A percentile compares a stretch with the other conserved stretches of the same genome.
Evolutionary conservation across 1,140 invertebrate genomes (phyloP).

Genomic region (Achroia grisella): DNA sequence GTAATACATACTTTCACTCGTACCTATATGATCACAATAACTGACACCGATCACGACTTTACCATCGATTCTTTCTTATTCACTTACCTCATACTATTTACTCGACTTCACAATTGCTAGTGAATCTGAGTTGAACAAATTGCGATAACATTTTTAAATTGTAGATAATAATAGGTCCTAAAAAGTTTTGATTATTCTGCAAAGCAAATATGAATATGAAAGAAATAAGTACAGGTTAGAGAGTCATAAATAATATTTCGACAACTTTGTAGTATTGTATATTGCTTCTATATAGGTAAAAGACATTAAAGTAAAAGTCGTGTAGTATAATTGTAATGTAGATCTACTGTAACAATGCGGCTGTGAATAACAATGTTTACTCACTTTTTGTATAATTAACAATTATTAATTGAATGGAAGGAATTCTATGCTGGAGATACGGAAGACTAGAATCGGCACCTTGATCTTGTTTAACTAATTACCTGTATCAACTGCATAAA

Average conservation of each 20-base stretch:
- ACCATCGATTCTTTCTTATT: slow-evolving; percentile 23
- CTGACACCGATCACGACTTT: slow-evolving; percentile 43
- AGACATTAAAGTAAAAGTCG: too few relatives aligned
- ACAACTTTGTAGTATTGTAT: too few relatives aligned
- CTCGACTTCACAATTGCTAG: slow-evolving; percentile 11
- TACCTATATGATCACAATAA: slow-evolving; percentile 45
- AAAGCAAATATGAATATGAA: too few relatives aligned
- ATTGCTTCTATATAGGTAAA: too few relatives aligned
- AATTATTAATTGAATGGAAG: slow-evolving; percentile 29
- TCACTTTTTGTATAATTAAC: slow-evolving; percentile 27
- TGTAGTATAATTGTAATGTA: slow-evolving; percentile 22
- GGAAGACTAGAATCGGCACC: slow-evolving; percentile 39
- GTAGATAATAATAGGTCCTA: too few relatives aligned
- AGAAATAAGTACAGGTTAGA: too few relatives aligned
- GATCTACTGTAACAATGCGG: slow-evolving; percentile 37
- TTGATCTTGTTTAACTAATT: slow-evolving; percentile 46
- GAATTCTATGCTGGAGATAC: slow-evolving; percentile 49
- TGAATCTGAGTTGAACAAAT: too few relatives aligned
- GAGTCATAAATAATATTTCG: too few relatives aligned
- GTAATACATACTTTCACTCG: slow-evolving; percentile 57
- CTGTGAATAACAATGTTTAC: slow-evolving; percentile 26
- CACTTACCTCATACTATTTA: slow-evolving; percentile 14
- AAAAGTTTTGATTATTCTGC: not conserved
- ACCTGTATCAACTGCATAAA: slow-evolving; percentile 17
- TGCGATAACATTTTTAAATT: too few relatives aligned